These are phyloP conservation scores for Colius striatus DNA, from an alignment of 2,113 vertebrate species.

Conservation along the genomic window DNA sequence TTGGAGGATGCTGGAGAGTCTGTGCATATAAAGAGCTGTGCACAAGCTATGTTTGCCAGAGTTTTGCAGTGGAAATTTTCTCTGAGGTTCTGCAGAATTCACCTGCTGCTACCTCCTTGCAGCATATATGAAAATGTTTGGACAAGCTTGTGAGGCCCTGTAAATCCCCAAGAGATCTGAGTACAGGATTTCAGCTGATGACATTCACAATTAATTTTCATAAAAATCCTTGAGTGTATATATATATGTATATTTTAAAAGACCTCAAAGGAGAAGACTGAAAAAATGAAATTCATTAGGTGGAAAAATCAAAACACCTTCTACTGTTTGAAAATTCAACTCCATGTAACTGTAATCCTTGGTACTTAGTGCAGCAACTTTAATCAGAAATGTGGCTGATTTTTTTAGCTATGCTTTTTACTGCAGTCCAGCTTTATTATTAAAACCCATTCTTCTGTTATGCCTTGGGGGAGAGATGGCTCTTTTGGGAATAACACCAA, in stretches of 20 bases:
- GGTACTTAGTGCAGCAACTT: slow-evolving; percentile 3
- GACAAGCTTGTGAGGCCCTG: not conserved
- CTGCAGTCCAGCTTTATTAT: slow-evolving; percentile 2
- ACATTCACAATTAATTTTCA: not conserved
- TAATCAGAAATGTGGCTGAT: slow-evolving; percentile 10
- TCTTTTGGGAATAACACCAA: slow-evolving; percentile 22
- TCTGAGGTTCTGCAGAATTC: not conserved
- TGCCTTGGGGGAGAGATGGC: not conserved
- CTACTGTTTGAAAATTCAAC: not conserved
- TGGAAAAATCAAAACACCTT: slow-evolving; percentile 1
- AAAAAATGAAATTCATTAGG: not conserved
- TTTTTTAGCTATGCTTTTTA: not conserved
- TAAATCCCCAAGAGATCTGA: slow-evolving; percentile 26
- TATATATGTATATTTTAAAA: not conserved
- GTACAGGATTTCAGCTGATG: not conserved
- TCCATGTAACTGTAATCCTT: not conserved
- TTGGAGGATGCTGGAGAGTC: not conserved
- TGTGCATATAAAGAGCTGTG: not conserved
- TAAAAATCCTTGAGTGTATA: not conserved
- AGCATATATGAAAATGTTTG: slow-evolving; percentile 34
- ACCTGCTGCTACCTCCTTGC: not conserved
- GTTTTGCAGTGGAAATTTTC: not conserved
- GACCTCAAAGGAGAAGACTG: not conserved
- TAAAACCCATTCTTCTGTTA: not conserved
- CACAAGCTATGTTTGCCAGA: not conserved